Percentiles rank a stretch among this genome's conserved stretches.
These are phyloP conservation scores for Tenodera sinensis DNA, from an alignment of 2,888 invertebrate genomes.

Conservation along the genomic window DNA sequence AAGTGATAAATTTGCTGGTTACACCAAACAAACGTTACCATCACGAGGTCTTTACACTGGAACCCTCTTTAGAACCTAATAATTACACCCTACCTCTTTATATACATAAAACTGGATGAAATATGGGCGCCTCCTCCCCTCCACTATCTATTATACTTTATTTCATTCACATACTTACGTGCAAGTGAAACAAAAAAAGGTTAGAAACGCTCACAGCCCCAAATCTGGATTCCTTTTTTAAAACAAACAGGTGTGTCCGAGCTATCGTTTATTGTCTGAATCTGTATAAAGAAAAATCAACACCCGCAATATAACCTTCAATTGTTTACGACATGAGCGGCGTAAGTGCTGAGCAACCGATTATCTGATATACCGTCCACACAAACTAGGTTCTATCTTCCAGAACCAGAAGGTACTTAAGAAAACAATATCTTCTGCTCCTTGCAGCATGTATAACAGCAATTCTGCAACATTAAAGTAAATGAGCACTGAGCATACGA, in stretches of 20 bases:
- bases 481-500: no score
- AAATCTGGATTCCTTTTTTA: slow-evolving; percentile 13
- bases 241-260: slow-evolving; percentile 30
- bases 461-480: no score
- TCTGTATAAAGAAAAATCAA: slow-evolving; percentile 14
- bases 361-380: neutral
- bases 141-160: slow-evolving; percentile 6
- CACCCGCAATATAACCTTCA: neutral
- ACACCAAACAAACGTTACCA: slow-evolving; percentile 11
- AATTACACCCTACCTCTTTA: slow-evolving; percentile 9
- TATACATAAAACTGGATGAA: slow-evolving; percentile 13
- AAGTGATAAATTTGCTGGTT: slow-evolving; percentile 11
- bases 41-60: slow-evolving; percentile 7
- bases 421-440: neutral
- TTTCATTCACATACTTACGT: neutral
- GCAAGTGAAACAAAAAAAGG: neutral
- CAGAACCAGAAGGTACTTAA: neutral
- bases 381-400: neutral
- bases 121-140: neutral
- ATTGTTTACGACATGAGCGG: neutral
- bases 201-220: neutral
- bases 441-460: no score
- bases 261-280: slow-evolving; percentile 24
- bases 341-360: neutral
- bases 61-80: slow-evolving; percentile 8